Evolutionary conservation across 2,113 vertebrate genomes (phyloP).

Genomic region (Puntigrus tetrazona): DNA sequence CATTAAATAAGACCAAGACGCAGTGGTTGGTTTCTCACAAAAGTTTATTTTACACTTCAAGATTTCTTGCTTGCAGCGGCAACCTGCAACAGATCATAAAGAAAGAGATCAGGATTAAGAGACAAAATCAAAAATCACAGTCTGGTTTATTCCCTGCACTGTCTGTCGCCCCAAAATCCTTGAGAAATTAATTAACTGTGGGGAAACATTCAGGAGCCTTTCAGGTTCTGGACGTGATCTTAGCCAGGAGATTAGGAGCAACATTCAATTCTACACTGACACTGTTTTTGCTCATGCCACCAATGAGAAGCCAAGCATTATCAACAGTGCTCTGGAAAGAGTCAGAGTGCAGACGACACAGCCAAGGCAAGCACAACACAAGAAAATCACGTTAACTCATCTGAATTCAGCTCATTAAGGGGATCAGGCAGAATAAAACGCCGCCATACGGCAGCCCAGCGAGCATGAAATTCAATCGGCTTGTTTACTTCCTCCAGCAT

Average conservation of each 20-base stretch:
- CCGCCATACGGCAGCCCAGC: conserved; percentile 69
- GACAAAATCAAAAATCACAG: neutral
- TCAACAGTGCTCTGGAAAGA: conserved; percentile 25
- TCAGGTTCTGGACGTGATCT: neutral
- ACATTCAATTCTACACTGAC: neutral
- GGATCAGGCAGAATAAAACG: conserved; percentile 69
- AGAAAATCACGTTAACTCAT: conserved; percentile 65
- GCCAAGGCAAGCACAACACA: conserved; percentile 14
- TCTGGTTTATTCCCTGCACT: neutral
- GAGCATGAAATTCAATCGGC: conserved; percentile 75
- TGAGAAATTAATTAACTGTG: neutral
- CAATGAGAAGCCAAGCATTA: conserved; percentile 11
- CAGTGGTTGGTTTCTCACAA: conserved; percentile 64
- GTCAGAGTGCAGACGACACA: neutral
- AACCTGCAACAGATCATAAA: conserved; percentile 63
- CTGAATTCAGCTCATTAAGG: conserved; percentile 74
- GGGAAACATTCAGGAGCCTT: neutral
- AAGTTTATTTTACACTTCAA: conserved; percentile 70
- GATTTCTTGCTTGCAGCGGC: conserved; percentile 78
- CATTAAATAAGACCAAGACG: conserved; percentile 3
- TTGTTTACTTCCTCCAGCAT: conserved; percentile 74
- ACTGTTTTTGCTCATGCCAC: neutral
- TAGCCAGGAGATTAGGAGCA: neutral
- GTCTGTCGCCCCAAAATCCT: neutral
- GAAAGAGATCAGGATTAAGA: conserved; percentile 1